A percentile compares a stretch with the other conserved stretches of the same genome.
Conservation (phyloP, 1,140 invertebrate species). For the Drosophila dunni region DNA sequence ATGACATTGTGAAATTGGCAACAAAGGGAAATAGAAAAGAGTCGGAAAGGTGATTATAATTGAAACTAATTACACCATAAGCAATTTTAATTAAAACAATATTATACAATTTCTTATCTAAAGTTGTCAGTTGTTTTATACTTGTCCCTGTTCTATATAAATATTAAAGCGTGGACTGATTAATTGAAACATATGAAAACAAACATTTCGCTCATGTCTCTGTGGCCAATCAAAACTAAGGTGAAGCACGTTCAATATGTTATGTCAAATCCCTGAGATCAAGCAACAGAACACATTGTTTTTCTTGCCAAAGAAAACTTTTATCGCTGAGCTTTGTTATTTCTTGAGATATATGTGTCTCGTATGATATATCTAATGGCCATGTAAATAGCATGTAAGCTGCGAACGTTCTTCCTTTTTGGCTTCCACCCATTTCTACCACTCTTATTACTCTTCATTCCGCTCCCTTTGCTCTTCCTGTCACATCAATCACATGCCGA, state of each 20-base stretch:
- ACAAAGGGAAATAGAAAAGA: background rate
- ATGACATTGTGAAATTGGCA: conserved; percentile 23
- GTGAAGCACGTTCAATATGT: conserved; percentile 22
- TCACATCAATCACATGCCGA: conserved; percentile 55
- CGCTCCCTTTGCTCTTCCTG: conserved; percentile 2
- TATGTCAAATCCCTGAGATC: conserved; percentile 29
- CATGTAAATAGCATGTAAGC: conserved; percentile 57
- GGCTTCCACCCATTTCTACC: conserved; percentile 4
- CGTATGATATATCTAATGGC: conserved; percentile 52
- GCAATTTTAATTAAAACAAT: background rate
- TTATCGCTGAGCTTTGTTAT: conserved; percentile 38
- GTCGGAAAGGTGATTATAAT: background rate
- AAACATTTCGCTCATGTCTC: too few relatives aligned
- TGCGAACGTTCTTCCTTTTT: conserved; percentile 3
- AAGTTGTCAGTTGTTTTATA: too few relatives aligned
- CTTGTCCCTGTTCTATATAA: too few relatives aligned
- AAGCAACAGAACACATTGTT: conserved; percentile 31
- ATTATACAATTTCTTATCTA: too few relatives aligned
- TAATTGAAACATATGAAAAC: too few relatives aligned
- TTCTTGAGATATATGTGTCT: conserved; percentile 26
- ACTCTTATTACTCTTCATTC: background rate
- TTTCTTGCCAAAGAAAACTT: conserved; percentile 43
- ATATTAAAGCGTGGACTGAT: too few relatives aligned
- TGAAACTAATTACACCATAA: background rate
- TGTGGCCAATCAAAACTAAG: background rate